Conservation (phyloP, 92 coral and sea anemone species). For the Zoanthus solanderi region DNA sequence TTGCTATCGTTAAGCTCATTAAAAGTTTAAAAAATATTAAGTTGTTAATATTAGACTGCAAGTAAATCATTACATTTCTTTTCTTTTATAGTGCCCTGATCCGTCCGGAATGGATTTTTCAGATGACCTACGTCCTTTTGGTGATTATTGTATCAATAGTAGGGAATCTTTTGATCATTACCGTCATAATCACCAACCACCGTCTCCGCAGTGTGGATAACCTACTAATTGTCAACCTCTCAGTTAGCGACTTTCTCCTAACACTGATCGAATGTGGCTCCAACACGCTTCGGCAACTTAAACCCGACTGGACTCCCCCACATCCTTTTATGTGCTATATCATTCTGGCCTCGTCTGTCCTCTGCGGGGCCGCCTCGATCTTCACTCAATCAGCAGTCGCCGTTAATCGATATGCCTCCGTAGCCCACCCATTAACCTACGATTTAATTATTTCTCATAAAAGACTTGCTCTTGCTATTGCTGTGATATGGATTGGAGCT, state of each 20-base stretch:
- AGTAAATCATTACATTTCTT: no score
- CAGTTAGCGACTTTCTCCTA: slow-evolving; percentile 63
- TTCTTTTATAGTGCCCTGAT: not conserved
- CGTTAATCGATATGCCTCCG: slow-evolving; percentile 62
- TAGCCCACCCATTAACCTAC: slow-evolving; percentile 54
- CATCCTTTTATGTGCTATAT: slow-evolving; percentile 51
- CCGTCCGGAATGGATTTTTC: slow-evolving; percentile 42
- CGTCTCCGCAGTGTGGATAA: slow-evolving; percentile 65
- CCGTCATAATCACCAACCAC: slow-evolving; percentile 42
- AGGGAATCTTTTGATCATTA: slow-evolving; percentile 57
- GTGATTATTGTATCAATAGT: slow-evolving; percentile 46
- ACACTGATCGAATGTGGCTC: slow-evolving; percentile 59
- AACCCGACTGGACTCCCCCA: slow-evolving; percentile 55
- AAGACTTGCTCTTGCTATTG: slow-evolving; percentile 23
- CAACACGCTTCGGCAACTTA: slow-evolving; percentile 55
- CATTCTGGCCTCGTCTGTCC: slow-evolving; percentile 62
- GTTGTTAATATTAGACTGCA: no score
- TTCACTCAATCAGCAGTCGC: slow-evolving; percentile 71
- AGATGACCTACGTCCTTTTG: slow-evolving; percentile 45
- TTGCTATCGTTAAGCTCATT: no score
- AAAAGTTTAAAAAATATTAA: no score
- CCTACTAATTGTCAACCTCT: slow-evolving; percentile 58
- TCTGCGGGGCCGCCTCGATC: slow-evolving; percentile 65
- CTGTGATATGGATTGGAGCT: slow-evolving; percentile 52
- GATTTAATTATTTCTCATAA: slow-evolving; percentile 42